phyloP scores from a whole-genome alignment of 2,888 invertebrate species.

The Cheilosia variabilis region DNA sequence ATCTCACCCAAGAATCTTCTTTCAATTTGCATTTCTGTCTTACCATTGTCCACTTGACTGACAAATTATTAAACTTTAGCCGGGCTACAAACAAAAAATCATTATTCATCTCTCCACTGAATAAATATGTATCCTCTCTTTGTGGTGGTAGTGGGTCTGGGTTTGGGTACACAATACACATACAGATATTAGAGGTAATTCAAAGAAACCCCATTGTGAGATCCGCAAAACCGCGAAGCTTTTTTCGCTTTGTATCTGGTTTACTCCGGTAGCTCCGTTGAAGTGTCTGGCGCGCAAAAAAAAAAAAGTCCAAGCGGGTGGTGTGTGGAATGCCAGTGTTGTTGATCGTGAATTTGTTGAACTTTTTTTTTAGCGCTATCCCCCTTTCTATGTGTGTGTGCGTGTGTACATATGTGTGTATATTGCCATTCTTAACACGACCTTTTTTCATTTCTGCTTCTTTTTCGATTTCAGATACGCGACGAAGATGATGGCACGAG shows the following conservation, averaged over 20 bases:
- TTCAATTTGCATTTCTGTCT: conserved; percentile 47
- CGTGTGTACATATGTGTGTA: conserved; percentile 27
- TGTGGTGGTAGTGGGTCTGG: neutral
- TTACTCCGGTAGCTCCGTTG: conserved; percentile 36
- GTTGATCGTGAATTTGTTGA: conserved; percentile 72
- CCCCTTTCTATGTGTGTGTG: neutral
- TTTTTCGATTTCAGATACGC: conserved; percentile 73
- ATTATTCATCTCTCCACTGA: conserved; percentile 26
- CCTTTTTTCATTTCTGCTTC: conserved; percentile 67
- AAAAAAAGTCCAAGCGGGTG: conserved; percentile 24
- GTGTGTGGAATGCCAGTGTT: conserved; percentile 36
- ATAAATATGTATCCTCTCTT: conserved; percentile 2
- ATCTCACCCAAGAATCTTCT: conserved; percentile 61
- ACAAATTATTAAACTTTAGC: conserved; percentile 30
- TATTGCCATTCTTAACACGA: conserved; percentile 67
- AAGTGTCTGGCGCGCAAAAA: neutral
- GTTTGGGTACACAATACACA: neutral
- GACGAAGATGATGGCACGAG: conserved; percentile 69
- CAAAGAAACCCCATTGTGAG: conserved; percentile 25
- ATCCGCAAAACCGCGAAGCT: conserved; percentile 29
- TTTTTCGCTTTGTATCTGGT: conserved; percentile 48
- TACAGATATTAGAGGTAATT: neutral
- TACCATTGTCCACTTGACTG: conserved; percentile 50
- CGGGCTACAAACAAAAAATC: conserved; percentile 8
- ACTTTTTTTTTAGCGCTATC: conserved; percentile 65